Conservation (phyloP, 2,888 invertebrate genomes). For the Chymomyza fuscimana region DNA sequence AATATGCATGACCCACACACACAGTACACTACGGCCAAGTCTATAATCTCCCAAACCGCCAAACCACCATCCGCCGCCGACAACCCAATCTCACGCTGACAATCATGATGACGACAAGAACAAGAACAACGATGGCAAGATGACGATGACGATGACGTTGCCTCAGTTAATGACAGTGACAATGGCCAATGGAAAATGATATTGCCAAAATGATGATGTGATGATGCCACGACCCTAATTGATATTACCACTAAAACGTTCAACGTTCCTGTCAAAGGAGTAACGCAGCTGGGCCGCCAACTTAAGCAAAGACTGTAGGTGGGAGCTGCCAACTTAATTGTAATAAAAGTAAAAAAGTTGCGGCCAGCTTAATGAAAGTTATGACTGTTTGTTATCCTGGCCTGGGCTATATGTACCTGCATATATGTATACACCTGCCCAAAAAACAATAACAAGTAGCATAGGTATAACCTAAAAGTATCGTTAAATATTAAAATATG, state of each 20-base stretch:
- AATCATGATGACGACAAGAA: constrained; percentile 27
- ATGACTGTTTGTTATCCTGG: not conserved
- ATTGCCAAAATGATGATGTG: constrained; percentile 30
- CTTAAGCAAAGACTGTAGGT: not conserved
- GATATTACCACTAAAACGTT: constrained; percentile 31
- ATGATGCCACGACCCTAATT: constrained; percentile 33
- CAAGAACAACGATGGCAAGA: not conserved
- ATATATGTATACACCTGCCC: not conserved
- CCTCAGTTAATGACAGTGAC: constrained; percentile 61
- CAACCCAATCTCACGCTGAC: constrained; percentile 45
- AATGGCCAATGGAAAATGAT: constrained; percentile 53
- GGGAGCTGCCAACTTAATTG: not conserved
- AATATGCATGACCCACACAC: constrained; percentile 55
- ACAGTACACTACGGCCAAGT: not conserved
- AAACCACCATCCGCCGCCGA: too few relatives aligned
- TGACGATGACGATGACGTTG: not conserved
- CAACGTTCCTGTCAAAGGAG: not conserved
- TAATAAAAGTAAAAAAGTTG: not conserved
- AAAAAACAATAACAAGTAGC: not conserved
- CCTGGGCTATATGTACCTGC: too few relatives aligned
- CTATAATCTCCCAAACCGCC: not conserved
- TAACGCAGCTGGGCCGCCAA: not conserved
- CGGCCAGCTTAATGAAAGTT: not conserved
- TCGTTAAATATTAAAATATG: not conserved
- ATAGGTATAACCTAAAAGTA: not conserved